phyloP scores from a whole-genome alignment of 2,888 invertebrate genomes.

The Lydus trimaculatus region DNA sequence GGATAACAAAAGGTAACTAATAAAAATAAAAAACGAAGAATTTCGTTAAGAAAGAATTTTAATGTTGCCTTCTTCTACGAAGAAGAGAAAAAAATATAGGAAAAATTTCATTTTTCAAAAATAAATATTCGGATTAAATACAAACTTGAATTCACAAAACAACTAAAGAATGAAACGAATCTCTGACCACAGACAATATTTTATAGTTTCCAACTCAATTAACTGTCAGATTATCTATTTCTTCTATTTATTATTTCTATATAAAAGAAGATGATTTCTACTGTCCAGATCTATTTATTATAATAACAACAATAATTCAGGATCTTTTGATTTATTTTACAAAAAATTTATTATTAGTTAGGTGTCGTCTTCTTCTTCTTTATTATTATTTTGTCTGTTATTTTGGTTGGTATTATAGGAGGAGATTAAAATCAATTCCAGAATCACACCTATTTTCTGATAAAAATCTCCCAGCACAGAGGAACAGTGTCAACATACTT shows the following conservation, averaged over 20 bases:
- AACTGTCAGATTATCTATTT: constrained; percentile 1
- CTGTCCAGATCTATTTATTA: background rate
- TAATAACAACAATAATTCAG: background rate
- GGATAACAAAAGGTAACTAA: background rate
- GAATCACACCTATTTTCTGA: constrained; percentile 4
- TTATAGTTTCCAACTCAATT: constrained; percentile 6
- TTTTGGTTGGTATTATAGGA: background rate
- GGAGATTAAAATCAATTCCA: background rate
- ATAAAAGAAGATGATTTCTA: background rate
- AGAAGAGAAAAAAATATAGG: background rate
- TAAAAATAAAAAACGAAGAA: background rate
- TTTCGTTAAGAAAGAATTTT: background rate
- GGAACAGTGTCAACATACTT: background rate
- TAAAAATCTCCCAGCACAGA: background rate
- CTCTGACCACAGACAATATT: background rate
- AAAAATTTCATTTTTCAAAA: background rate
- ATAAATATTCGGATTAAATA: background rate
- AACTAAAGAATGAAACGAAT: background rate
- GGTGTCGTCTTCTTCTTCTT: background rate
- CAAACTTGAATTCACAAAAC: background rate
- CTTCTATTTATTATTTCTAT: background rate
- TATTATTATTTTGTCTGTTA: background rate
- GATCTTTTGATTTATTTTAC: background rate
- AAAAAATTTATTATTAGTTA: background rate
- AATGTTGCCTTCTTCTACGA: background rate